Evolutionary conservation across 2,113 vertebrate genomes (phyloP).

Genomic region (Corvus cornix): DNA sequence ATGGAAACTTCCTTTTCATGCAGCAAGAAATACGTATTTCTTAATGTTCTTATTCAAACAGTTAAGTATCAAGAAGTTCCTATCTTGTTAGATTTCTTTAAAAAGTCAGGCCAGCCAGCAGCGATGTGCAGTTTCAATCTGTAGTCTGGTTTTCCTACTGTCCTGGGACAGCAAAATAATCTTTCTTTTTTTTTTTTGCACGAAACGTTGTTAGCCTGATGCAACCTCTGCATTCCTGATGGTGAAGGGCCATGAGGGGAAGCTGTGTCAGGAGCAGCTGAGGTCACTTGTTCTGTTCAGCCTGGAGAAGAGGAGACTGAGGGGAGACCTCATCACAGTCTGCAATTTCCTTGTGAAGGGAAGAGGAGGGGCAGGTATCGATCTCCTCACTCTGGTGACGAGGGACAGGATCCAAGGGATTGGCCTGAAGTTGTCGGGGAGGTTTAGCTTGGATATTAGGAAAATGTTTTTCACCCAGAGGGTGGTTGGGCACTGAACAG

Average conservation of each 20-base stretch:
- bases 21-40: neutral
- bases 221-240: neutral
- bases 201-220: neutral
- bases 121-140: neutral
- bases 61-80: neutral
- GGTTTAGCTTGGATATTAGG: accelerated
- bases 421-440: neutral
- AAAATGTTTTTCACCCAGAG: neutral
- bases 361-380: neutral
- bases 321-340: neutral
- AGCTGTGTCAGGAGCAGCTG: neutral
- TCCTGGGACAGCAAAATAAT: neutral
- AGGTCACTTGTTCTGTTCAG: neutral
- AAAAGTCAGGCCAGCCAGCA: neutral
- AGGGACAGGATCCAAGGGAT: neutral
- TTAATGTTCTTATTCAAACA: neutral
- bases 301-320: neutral
- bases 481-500: neutral
- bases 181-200: neutral
- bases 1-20: neutral
- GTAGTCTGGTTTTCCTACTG: neutral
- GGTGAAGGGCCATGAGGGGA: neutral
- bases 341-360: accelerated
- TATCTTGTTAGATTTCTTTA: neutral
- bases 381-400: neutral